A percentile compares a stretch with the other conserved stretches of the same genome.
Conservation (phyloP, 2,797 vertebrate genomes). For the Danio kyathit region DNA sequence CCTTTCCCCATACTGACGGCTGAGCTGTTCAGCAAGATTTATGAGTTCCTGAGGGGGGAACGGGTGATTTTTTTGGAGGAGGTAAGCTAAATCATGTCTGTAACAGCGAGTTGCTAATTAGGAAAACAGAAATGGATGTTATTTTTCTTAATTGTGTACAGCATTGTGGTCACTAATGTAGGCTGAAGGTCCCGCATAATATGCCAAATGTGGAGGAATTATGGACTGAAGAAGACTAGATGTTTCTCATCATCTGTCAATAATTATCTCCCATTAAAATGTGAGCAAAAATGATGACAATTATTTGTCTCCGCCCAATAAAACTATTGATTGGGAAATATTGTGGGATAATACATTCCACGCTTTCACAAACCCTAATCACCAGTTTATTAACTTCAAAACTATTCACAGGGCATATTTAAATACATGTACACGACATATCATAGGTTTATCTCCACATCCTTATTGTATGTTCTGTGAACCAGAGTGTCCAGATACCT, state of each 20-base stretch:
- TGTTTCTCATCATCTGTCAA: slow-evolving; percentile 1
- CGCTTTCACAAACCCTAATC: too few relatives aligned
- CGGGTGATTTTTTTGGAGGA: slow-evolving; percentile 39
- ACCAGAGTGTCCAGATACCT: too few relatives aligned
- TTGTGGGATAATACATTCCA: too few relatives aligned
- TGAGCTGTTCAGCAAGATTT: slow-evolving; percentile 71
- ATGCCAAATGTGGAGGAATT: neutral
- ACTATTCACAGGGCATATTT: too few relatives aligned
- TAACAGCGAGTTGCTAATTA: slow-evolving; percentile 71
- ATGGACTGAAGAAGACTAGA: neutral
- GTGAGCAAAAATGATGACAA: too few relatives aligned
- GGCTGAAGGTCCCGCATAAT: neutral
- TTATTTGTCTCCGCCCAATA: too few relatives aligned
- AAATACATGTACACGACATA: too few relatives aligned
- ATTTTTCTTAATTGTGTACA: neutral
- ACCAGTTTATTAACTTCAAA: too few relatives aligned
- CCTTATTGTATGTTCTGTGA: too few relatives aligned
- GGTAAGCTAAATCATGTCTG: slow-evolving; percentile 73
- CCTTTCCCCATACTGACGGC: slow-evolving; percentile 53
- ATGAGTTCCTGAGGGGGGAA: slow-evolving; percentile 66
- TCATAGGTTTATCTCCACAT: too few relatives aligned
- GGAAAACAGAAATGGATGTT: slow-evolving; percentile 63
- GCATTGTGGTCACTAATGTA: neutral
- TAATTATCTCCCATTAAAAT: too few relatives aligned
- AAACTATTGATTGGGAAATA: too few relatives aligned